Base-by-base conservation (phyloP, 2,888 invertebrate genomes). In the Meteorus colon region DNA sequence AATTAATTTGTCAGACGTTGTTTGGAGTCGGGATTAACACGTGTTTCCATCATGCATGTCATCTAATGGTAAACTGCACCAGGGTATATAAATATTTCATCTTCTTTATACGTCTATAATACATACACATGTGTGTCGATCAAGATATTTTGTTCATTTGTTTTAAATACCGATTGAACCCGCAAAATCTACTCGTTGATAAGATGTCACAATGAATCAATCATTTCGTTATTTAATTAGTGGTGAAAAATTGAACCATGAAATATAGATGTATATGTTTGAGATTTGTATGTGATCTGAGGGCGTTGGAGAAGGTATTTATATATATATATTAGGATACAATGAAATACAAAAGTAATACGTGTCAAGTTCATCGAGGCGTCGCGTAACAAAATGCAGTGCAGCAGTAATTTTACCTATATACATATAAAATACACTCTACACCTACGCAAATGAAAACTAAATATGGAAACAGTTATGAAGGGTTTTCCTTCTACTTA, bases 301-400 rank as follows among this genome's bases (percentile, higher is more conserved):
- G 48, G n/a, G 48, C n/a, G 48, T 48, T n/a, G 3, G n/a, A n/a
- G 48, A 16, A 48, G 16, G n/a, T 48, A 48, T 48, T 48, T 24
- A 24, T 24, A 24, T n/a, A 14, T 63, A 31, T 31, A n/a, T 63
- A 16, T 74, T 63, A 77, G 74, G 80, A 79, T 78, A 78, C 77
- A 80, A 77, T 82, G 84, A 84, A 86, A 85, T 86, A 83, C 84
- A 83, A 63, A 86, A 86, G 86, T 86, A 87, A 87, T 86, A 86
- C 86, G 85, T 86, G 87, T 87, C 87, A 86, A 85, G 86, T 85
- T 83, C 82, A 85, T 85, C 84, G 84, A 85, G 83, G 83, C 84
- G 85, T 84, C 83, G 82, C 80, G 84, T 86, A 86, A 86, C 85
- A 34, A 6, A 8, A 34, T 34, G 34, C 34, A 6, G 85, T 41